A percentile compares a stretch with the other conserved stretches of the same genome.
Conservation (phyloP, 2,888 invertebrate species). For the Diplolepis rosae region DNA sequence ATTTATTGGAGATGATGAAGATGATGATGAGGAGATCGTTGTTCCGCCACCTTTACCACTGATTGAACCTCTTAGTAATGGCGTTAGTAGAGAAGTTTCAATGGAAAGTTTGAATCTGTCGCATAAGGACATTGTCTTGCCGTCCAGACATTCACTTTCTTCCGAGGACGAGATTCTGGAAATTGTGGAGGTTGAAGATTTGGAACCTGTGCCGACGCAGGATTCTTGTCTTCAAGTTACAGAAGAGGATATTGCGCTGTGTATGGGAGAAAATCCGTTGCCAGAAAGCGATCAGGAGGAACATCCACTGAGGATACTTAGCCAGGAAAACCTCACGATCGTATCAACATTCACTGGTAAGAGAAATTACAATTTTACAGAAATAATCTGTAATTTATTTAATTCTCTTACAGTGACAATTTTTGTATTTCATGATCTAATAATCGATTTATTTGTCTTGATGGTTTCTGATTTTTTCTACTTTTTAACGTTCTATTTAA, state of each 20-base stretch:
- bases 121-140: conserved; percentile 81
- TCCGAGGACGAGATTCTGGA: conserved; percentile 85
- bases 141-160: conserved; percentile 77
- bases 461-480: background rate
- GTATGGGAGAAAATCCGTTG: conserved; percentile 85
- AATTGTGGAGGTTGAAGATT: conserved; percentile 87
- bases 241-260: conserved; percentile 92
- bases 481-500: background rate
- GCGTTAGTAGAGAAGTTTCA: conserved; percentile 84
- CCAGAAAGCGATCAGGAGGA: conserved; percentile 86
- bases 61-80: conserved; percentile 82
- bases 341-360: conserved; percentile 91
- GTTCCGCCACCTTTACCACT: conserved; percentile 88
- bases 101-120: conserved; percentile 87
- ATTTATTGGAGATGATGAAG: conserved; percentile 75
- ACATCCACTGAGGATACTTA: conserved; percentile 90
- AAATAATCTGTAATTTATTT: no score
- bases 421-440: no score
- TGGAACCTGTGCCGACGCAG: conserved; percentile 89
- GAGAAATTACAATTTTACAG: conserved; percentile 50
- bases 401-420: no score
- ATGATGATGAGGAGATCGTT: conserved; percentile 86
- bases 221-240: conserved; percentile 93
- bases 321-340: conserved; percentile 92
- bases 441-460: background rate